Evolutionary conservation across 2,113 vertebrate genomes (phyloP).

Genomic region (Plestiodon gilberti): DNA sequence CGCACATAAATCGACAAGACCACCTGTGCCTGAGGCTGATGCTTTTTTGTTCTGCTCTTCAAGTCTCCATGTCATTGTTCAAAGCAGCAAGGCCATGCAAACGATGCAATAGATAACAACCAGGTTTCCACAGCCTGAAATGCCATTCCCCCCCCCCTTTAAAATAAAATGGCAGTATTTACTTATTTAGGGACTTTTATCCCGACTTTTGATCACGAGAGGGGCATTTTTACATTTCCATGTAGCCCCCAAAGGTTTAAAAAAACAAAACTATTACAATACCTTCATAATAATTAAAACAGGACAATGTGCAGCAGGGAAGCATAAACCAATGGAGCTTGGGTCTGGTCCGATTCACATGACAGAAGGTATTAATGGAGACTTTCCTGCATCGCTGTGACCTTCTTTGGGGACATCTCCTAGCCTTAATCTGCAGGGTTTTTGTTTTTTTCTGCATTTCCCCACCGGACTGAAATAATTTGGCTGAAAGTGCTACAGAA

Average conservation of each 20-base stretch:
- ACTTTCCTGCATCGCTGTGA: neutral
- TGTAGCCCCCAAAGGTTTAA: too few species aligned
- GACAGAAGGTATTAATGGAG: too few species aligned
- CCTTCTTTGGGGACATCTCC: neutral
- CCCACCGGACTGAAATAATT: neutral
- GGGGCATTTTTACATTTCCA: too few species aligned
- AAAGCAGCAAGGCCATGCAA: neutral
- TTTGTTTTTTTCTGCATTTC: neutral
- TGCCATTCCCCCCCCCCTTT: neutral
- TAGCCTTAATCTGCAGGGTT: neutral
- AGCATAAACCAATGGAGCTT: too few species aligned
- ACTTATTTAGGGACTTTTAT: too few species aligned
- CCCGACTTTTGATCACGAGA: too few species aligned
- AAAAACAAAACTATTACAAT: too few species aligned
- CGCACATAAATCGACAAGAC: neutral
- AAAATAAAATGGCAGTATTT: neutral
- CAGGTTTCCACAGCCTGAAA: neutral
- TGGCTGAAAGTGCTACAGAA: neutral
- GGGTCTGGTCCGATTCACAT: too few species aligned
- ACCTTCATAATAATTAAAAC: too few species aligned
- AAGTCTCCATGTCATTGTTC: neutral
- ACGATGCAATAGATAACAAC: neutral
- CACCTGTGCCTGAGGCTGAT: neutral
- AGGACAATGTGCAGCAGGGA: too few species aligned
- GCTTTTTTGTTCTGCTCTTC: neutral